Conservation (phyloP, 2,113 vertebrate genomes). For the Eublepharis macularius region DNA sequence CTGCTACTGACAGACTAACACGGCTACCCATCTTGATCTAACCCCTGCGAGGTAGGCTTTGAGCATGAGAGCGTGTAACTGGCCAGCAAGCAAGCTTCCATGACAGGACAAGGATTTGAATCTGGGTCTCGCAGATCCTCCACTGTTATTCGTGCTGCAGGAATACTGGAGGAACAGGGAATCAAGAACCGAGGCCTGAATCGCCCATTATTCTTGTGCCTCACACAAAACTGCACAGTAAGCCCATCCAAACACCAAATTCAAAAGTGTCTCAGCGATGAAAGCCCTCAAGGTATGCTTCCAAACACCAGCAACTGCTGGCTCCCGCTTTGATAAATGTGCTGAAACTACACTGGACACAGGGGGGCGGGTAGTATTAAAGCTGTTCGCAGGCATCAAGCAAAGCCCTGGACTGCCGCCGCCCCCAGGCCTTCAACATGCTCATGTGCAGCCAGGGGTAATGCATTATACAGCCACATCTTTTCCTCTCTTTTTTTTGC, state of each 20-base stretch:
- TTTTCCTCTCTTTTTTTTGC: not conserved
- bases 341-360: constrained; percentile 27
- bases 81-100: too few relatives aligned
- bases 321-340: constrained; percentile 38
- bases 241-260: not conserved
- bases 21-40: too few relatives aligned
- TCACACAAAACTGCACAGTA: not conserved
- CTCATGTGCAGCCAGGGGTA: not conserved
- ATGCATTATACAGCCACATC: not conserved
- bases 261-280: not conserved
- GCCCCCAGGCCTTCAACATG: not conserved
- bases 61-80: too few relatives aligned
- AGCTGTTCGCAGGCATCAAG: constrained; percentile 37
- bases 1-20: too few relatives aligned
- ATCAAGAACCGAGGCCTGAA: too few relatives aligned
- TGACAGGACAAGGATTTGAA: too few relatives aligned
- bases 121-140: too few relatives aligned
- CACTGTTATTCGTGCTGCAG: too few relatives aligned
- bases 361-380: not conserved
- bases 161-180: too few relatives aligned
- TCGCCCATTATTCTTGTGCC: not conserved
- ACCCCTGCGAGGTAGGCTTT: too few relatives aligned
- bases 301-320: not conserved
- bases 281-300: constrained; percentile 26
- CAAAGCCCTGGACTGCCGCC: not conserved